Evolutionary conservation across 2,797 vertebrate species (phyloP).

Genomic region (Sparus aurata): DNA sequence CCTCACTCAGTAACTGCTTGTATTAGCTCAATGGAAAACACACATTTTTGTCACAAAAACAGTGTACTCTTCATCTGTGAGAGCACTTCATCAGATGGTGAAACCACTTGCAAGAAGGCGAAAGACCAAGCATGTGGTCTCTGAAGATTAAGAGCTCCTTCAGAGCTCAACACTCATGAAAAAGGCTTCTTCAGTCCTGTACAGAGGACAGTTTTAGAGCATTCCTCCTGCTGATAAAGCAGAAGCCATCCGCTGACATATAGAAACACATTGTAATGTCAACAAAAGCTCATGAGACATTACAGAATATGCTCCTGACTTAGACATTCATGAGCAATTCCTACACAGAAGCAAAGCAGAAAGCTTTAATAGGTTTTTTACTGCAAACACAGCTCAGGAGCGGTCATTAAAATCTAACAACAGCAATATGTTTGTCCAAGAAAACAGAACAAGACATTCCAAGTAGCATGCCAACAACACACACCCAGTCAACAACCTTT

Average conservation of each 20-base stretch:
- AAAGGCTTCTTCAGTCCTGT: neutral
- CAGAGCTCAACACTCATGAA: neutral
- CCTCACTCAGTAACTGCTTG: neutral
- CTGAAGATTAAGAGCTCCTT: neutral
- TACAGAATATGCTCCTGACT: neutral
- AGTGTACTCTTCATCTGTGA: conserved; percentile 22
- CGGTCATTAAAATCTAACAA: conserved; percentile 53
- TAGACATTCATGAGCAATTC: conserved; percentile 11
- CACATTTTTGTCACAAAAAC: conserved; percentile 1
- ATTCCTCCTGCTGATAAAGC: neutral
- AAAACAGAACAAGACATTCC: conserved; percentile 19
- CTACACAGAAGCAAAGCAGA: neutral
- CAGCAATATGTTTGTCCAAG: conserved; percentile 35
- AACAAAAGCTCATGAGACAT: neutral
- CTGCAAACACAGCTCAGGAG: conserved; percentile 31
- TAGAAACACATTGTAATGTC: too few species aligned
- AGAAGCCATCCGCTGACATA: neutral
- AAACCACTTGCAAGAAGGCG: neutral
- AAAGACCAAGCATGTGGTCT: conserved; percentile 1
- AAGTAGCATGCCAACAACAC: neutral
- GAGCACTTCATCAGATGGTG: conserved; percentile 13
- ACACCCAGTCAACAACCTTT: neutral
- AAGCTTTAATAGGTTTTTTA: conserved; percentile 1
- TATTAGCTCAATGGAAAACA: conserved; percentile 11
- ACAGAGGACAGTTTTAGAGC: neutral